A percentile compares a stretch with the other conserved stretches of the same genome.
phyloP scores from a whole-genome alignment of 1,140 invertebrate species.

The Teleopsis dalmanni region DNA sequence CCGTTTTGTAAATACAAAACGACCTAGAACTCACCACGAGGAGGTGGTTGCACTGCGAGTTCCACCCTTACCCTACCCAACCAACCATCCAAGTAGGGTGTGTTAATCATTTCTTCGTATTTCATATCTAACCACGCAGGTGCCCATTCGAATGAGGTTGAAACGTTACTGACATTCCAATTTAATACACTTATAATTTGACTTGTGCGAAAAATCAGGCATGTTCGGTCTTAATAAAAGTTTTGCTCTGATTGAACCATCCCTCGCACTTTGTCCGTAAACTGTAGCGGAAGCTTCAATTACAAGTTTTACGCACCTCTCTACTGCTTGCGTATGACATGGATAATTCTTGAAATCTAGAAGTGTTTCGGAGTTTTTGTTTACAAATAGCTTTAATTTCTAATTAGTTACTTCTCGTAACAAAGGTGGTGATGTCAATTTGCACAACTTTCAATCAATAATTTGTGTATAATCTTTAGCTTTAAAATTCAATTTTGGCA shows the following conservation, averaged over 20 bases:
- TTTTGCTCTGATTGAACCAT: neutral
- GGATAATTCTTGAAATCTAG: neutral
- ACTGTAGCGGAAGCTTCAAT: neutral
- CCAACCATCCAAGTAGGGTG: neutral
- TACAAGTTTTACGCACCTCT: neutral
- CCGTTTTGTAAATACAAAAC: neutral
- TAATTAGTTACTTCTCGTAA: neutral
- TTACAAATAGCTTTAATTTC: neutral
- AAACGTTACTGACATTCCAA: too few species aligned
- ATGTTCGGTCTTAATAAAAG: neutral
- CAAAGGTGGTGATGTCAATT: neutral
- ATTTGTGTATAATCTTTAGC: neutral
- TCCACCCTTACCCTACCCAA: neutral
- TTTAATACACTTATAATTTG: too few species aligned
- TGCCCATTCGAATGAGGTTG: too few species aligned
- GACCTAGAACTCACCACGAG: neutral
- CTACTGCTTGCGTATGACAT: slow-evolving; percentile 3
- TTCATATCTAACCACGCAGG: too few species aligned
- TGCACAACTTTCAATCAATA: neutral
- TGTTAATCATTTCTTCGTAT: too few species aligned
- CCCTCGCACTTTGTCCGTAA: neutral
- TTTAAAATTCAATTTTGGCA: neutral
- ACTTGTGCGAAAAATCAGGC: neutral
- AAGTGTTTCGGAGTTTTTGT: neutral
- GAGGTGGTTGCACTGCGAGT: neutral